Base-by-base conservation (phyloP, 2,888 invertebrate genomes). In the Patella pellucida region DNA sequence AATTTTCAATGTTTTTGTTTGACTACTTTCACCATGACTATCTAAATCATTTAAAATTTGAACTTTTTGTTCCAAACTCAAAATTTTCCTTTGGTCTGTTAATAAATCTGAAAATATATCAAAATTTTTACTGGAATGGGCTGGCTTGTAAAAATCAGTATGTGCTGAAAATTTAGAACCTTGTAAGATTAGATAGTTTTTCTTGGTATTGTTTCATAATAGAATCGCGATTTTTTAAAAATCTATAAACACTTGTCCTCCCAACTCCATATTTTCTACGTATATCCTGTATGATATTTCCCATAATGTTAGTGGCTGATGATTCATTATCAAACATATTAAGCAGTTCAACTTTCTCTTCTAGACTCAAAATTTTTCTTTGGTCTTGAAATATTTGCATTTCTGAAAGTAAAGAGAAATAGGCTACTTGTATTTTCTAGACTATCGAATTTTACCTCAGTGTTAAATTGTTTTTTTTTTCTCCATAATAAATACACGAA, bases 391-490 rank as follows among this genome's bases (percentile, higher is more conserved):
- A 11, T 12, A 62, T 23, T 12, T 23, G 12, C 14, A 12, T 19
- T 11, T 62, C 62, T 62, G 62, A 62, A 62, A 62, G 19, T 62
- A 23, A 62, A 62, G 62, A 62, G 62, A 62, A 62, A 62, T 41
- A 41, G 41, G 41, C 41, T 41, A 41, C 41, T 41, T 41, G 41
- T 41, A 41, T 41, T 41, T 41, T 41, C 41, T 41, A 41, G 4
- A 4, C 41, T 9, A 41, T 41, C 41, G 9, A 41, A 41, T 41
- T 41, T 41, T 41, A 41, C 7, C 9, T 41, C 41, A 41, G 41
- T 41, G 9, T 7, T 41, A 1, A 9, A 41, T 41, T 41, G 41
- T 7, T 41, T 41, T 41, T 41, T 41, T 41, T 7, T 41, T 9
- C 31, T 31, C 2, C 4, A 41, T 41, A 41, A 41, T 41, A 41